These are phyloP conservation scores for Onthophagus taurus DNA, from an alignment of 1,140 invertebrate genomes.

Conservation along the genomic window DNA sequence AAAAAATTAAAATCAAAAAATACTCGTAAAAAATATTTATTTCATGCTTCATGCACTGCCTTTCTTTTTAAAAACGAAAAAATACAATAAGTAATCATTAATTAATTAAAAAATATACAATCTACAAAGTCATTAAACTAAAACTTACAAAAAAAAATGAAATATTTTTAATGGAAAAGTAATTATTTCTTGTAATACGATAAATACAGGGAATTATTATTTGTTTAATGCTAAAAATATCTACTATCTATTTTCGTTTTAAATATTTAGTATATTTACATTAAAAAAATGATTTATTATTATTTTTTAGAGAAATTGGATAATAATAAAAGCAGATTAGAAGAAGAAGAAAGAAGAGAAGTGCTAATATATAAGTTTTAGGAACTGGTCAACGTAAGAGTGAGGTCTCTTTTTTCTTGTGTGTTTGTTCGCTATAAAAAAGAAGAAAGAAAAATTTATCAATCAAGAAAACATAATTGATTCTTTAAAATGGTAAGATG, in stretches of 20 bases:
- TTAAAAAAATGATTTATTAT: neutral
- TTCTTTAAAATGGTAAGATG: neutral
- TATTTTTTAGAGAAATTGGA: no score
- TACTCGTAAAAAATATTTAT: neutral
- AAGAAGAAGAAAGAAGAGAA: neutral
- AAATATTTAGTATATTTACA: neutral
- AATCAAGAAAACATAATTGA: neutral
- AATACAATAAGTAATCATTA: neutral
- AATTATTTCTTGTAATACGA: constrained; percentile 1
- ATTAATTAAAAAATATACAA: neutral
- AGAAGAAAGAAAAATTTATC: neutral
- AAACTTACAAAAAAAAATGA: neutral
- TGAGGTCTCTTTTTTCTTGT: no score
- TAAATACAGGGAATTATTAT: neutral
- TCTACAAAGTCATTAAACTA: neutral
- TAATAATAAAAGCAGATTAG: no score
- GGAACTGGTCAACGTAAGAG: neutral
- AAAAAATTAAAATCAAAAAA: neutral
- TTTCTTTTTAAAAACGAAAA: neutral
- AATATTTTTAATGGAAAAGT: neutral
- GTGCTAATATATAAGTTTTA: neutral
- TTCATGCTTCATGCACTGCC: no score
- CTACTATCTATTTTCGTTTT: neutral
- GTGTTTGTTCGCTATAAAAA: neutral
- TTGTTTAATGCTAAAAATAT: neutral